A percentile compares a stretch with the other conserved stretches of the same genome.
Conservation (phyloP, 2,888 invertebrate species). For the Leptogaster cylindrica region DNA sequence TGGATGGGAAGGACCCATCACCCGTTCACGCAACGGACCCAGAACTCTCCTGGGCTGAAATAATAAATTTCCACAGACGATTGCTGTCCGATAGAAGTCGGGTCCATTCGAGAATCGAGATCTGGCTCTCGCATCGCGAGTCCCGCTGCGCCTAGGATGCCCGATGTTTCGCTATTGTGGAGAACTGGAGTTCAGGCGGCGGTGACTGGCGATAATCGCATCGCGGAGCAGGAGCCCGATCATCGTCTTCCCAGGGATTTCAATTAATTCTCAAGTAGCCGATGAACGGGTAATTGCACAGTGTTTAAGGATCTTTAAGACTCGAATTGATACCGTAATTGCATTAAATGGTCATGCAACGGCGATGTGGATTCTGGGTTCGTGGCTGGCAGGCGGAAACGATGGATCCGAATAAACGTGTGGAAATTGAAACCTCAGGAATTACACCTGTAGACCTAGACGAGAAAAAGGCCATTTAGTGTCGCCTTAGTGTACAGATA, state of each 20-base stretch:
- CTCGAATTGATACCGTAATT: conserved; percentile 32
- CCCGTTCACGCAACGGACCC: conserved; percentile 23
- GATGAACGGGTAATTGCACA: conserved; percentile 30
- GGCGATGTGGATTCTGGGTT: background rate
- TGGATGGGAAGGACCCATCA: conserved; percentile 18
- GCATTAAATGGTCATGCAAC: conserved; percentile 28
- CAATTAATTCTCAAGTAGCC: conserved; percentile 33
- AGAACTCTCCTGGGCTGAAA: conserved; percentile 17
- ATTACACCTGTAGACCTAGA: conserved; percentile 3
- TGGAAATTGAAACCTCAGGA: conserved; percentile 12
- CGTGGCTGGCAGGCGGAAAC: background rate
- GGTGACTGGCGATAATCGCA: background rate
- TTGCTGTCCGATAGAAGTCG: conserved; percentile 7
- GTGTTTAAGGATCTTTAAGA: conserved; percentile 33
- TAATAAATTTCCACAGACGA: conserved; percentile 33
- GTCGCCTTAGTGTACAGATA: background rate
- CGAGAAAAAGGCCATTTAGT: conserved; percentile 2
- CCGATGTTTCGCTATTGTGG: background rate
- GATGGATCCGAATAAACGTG: background rate
- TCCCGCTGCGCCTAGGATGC: too few relatives aligned
- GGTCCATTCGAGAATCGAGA: background rate
- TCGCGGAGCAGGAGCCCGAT: background rate
- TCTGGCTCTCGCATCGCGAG: too few relatives aligned
- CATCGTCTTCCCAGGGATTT: conserved; percentile 11
- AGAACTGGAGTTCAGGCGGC: background rate